Percentiles rank a stretch among this genome's conserved stretches.
Conservation (phyloP, 2,113 vertebrate genomes). For the Aspiorhynchus laticeps region DNA sequence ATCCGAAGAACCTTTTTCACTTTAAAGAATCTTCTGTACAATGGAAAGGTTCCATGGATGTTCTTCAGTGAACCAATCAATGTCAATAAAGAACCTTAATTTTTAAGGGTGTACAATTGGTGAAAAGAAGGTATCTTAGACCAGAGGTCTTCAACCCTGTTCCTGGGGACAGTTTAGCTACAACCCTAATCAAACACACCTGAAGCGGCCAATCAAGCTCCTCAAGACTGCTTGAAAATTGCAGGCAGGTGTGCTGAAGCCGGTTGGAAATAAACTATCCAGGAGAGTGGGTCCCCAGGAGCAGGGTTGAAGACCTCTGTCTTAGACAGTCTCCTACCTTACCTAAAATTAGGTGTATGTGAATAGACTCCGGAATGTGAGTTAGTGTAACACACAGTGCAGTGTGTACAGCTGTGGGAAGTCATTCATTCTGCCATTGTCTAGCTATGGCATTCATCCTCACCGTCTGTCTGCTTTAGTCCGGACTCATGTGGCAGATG, state of each 20-base stretch:
- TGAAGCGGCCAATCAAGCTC: too few relatives aligned
- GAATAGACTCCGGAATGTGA: constrained; percentile 32
- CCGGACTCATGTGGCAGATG: constrained; percentile 38
- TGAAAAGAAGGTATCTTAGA: background rate
- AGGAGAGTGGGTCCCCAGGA: too few relatives aligned
- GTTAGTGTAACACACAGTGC: background rate
- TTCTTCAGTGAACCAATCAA: too few relatives aligned
- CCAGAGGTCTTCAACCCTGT: too few relatives aligned
- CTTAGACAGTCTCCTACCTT: background rate
- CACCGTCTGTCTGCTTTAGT: constrained; percentile 43
- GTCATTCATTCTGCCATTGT: constrained; percentile 66
- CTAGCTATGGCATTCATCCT: background rate
- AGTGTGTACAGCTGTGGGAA: constrained; percentile 71
- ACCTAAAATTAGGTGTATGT: background rate
- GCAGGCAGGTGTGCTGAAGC: too few relatives aligned
- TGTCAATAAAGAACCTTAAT: background rate
- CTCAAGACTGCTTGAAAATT: too few relatives aligned
- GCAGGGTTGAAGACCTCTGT: too few relatives aligned
- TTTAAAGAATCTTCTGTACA: background rate
- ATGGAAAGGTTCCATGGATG: background rate
- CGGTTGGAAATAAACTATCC: too few relatives aligned
- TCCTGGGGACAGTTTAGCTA: too few relatives aligned
- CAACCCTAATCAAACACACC: too few relatives aligned
- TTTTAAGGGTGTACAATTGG: background rate
- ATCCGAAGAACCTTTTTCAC: too few relatives aligned